Evolutionary conservation across 2,888 invertebrate genomes (phyloP).

Genomic region (Allacma fusca): DNA sequence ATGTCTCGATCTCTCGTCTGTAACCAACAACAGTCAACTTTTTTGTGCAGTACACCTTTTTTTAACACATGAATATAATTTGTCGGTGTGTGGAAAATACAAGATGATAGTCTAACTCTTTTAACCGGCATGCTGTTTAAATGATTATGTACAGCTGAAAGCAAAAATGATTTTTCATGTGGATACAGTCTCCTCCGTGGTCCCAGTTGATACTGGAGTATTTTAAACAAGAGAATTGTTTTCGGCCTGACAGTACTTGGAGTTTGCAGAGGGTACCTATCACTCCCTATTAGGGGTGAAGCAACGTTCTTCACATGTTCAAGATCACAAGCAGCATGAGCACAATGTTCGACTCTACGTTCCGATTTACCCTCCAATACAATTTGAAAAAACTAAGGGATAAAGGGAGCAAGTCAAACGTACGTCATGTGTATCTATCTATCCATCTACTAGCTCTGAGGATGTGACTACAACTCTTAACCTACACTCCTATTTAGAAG

Average conservation of each 20-base stretch:
- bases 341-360: not conserved
- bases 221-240: constrained; percentile 13
- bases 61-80: constrained; percentile 4
- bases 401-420: constrained; percentile 8
- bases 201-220: not conserved
- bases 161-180: constrained; percentile 1
- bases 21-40: not conserved
- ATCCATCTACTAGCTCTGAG: not conserved
- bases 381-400: constrained; percentile 1
- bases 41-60: not conserved
- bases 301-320: constrained; percentile 11
- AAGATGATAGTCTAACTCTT: constrained; percentile 7
- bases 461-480: constrained; percentile 7
- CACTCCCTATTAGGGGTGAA: constrained; percentile 16
- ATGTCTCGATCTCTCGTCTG: not conserved
- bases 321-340: not conserved
- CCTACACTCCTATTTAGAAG: not conserved
- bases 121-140: constrained; percentile 16
- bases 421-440: constrained; percentile 16
- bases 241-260: constrained; percentile 14
- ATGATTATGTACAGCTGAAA: not conserved
- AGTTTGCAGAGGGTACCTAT: constrained; percentile 7
- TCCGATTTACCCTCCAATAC: constrained; percentile 16
- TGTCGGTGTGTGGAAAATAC: constrained; percentile 16
- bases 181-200: not conserved